phyloP scores from a whole-genome alignment of 2,797 vertebrate species.

The Phataginus tricuspis region DNA sequence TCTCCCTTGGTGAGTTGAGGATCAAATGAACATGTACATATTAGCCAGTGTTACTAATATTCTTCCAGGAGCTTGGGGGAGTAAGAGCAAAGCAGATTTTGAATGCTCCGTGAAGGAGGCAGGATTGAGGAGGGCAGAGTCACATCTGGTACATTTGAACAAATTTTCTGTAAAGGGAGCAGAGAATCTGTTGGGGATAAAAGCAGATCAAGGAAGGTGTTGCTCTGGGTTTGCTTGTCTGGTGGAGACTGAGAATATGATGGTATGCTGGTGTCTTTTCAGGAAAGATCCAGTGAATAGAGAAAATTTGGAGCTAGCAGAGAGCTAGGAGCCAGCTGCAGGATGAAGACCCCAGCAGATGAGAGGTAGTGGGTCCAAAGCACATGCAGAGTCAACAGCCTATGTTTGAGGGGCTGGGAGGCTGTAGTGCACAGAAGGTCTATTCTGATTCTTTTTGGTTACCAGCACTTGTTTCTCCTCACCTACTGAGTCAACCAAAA shows the following conservation, averaged over 20 bases:
- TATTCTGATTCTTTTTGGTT: background rate
- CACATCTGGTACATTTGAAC: too few relatives aligned
- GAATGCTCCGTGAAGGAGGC: background rate
- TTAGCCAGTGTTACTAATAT: background rate
- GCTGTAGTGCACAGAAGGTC: background rate
- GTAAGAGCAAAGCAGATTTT: background rate
- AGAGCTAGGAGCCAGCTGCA: too few relatives aligned
- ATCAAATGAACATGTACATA: background rate
- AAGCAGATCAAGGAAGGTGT: background rate
- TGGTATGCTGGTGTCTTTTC: rapidly evolving
- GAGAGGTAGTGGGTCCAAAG: background rate
- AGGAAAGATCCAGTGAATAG: background rate
- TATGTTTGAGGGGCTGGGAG: background rate
- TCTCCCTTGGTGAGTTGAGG: background rate
- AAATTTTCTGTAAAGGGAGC: background rate
- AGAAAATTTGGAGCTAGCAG: background rate
- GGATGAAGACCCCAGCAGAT: too few relatives aligned
- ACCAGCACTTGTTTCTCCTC: background rate
- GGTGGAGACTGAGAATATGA: background rate
- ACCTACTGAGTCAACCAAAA: background rate
- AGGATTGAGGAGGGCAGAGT: background rate
- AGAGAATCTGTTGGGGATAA: background rate
- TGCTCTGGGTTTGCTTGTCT: background rate
- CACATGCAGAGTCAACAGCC: background rate
- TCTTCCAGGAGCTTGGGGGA: background rate